Base-by-base conservation (phyloP, 2,888 invertebrate genomes). In the Acheta domesticus region DNA sequence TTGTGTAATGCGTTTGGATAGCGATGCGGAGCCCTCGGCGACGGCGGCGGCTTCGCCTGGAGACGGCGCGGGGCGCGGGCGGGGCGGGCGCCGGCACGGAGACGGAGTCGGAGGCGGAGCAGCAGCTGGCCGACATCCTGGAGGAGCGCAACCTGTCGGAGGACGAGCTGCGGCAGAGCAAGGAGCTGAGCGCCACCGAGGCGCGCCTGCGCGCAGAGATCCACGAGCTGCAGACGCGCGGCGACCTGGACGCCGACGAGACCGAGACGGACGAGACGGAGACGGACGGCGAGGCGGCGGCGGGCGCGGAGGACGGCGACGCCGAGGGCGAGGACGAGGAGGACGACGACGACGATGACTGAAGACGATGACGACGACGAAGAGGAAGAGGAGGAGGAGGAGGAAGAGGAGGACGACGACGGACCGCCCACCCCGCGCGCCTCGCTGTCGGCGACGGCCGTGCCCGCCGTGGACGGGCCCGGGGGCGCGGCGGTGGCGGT, bases 201-300 rank as follows among this genome's bases (percentile, higher is more conserved):
- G 89, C 90, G 83, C 87, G 86, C 49, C 89, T 90, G 84, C 87
- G 89, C 81, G 87, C 91, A 84, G 92, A 92, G 84, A 88, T 90
- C 75, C 90, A 88, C 80, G 89, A 89, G 82, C 86, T 86, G 74
- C 88, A 88, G 83, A 89, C 82, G 0, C 62, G 62, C 75, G 90
- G 88, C 80, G 89, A 89, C 82, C 86, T 86, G 75, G 88, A 88
- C 83, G 89, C 82, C 0, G 82, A 81, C 49, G 82, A 83, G 21
- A 81, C 82, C 12, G 82, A 83, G 74, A 82, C 82, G n/a, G 82
- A 82, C 76, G 82, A 82, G 49, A 82, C 82, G 12, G 84, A 87
- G 79, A 83, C 84, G 73, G 84, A 84, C 78, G 82, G 83, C 12
- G 83, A 83, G 74, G 82, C 81, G n/a, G 81, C 82, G 20, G 77